Conservation (phyloP, 2,888 invertebrate species). For the Cephus pulcher region DNA sequence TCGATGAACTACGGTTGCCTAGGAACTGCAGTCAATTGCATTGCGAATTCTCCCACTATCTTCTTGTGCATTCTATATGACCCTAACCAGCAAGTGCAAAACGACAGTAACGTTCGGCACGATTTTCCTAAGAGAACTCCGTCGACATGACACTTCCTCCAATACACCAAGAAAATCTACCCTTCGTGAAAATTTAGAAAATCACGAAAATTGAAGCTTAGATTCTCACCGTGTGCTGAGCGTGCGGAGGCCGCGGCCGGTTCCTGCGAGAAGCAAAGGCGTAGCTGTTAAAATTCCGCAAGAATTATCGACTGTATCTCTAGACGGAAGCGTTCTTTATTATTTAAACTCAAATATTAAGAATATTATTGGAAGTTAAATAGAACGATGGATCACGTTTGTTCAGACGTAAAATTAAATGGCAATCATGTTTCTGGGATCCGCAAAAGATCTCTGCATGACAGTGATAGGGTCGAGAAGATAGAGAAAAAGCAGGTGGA, state of each 20-base stretch:
- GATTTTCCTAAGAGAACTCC: not conserved
- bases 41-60: not conserved
- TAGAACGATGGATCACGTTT: not conserved
- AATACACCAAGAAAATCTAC: not conserved
- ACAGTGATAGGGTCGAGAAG: constrained; percentile 69
- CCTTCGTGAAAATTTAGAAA: not conserved
- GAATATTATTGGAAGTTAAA: not conserved
- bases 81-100: not conserved
- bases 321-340: not conserved
- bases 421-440: not conserved
- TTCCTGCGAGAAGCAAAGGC: not conserved
- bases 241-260: not conserved
- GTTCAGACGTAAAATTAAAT: not conserved
- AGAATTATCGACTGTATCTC: not conserved
- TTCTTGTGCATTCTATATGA: not conserved
- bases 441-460: constrained; percentile 62
- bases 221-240: not conserved
- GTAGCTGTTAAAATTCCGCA: not conserved
- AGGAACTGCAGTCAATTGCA: constrained; percentile 51
- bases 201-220: not conserved
- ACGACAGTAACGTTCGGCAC: not conserved
- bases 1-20: constrained; percentile 59
- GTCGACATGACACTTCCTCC: not conserved
- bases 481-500: constrained; percentile 68
- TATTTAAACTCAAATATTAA: not conserved